Base-by-base conservation (phyloP, 2,888 invertebrate species). In the Priocnemis perturbator region DNA sequence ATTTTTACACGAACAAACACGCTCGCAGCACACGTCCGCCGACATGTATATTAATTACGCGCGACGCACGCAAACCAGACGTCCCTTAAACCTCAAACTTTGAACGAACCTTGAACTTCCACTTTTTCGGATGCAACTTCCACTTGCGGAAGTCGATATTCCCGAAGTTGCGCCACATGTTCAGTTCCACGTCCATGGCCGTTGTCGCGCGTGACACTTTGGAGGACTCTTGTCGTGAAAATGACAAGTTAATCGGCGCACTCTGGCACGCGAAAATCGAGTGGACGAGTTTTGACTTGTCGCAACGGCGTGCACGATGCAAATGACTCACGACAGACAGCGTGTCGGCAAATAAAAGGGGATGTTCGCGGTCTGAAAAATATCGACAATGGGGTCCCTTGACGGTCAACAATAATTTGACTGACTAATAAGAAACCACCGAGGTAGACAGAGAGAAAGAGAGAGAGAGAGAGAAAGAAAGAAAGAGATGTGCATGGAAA, bases 41-140 rank as follows among this genome's bases (percentile, higher is more conserved):
- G n/a, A n/a, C n/a, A n/a, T n/a, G n/a, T n/a, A n/a, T n/a, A n/a
- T n/a, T n/a, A n/a, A 37, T 11, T 37, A 9, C 37, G 4, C 37
- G 7, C 14, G 37, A 11, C 11, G 7, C 1, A 3, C 14, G 37
- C 7, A 9, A 37, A 11, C 2, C 5, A 3, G 26, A 26, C 37
- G 37, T 37, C 37, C 37, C 14, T 9, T 1, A 37, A 37, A 11
- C 1, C 11, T 37, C 26, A 7, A 37, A 1, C 11, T 3, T 37
- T 7, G 7, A 37, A 37, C 37, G 37, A 37, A 37, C 37, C 37
- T 37, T 37, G 37, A 76, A 78, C 48, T 72, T 85, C 86, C 85
- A 85, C 15, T 78, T 76, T 64, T 77, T 83, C 20, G 82, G 79
- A n/a, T 81, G 73, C 48, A 83, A 63, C 68, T 79, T 85, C 84